Percentiles rank a stretch among this genome's conserved stretches.
Evolutionary conservation across 2,888 invertebrate genomes (phyloP).

Genomic region (Agonum fuliginosum): DNA sequence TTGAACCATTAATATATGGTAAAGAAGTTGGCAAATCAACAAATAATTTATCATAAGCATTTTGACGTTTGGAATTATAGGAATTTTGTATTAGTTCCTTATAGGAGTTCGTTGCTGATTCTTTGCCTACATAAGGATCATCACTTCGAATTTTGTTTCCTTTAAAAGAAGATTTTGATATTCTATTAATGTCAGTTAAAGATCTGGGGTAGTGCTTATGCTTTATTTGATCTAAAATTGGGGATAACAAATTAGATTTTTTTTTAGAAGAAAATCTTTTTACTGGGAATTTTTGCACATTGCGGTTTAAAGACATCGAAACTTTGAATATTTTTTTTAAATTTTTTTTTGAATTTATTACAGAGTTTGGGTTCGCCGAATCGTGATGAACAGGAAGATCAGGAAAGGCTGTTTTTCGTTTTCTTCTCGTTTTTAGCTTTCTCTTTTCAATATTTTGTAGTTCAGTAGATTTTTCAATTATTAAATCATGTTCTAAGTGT

Average conservation of each 20-base stretch:
- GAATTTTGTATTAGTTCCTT: too few relatives aligned
- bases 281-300: slow-evolving; percentile 20
- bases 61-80: too few relatives aligned
- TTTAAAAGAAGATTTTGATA: neutral
- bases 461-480: neutral
- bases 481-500: neutral
- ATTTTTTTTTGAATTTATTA: too few relatives aligned
- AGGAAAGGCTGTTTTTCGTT: neutral
- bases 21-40: slow-evolving; percentile 20
- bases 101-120: neutral
- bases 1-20: neutral
- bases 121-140: too few relatives aligned
- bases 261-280: neutral
- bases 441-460: too few relatives aligned
- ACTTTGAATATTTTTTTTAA: neutral
- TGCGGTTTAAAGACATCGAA: slow-evolving; percentile 30
- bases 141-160: neutral
- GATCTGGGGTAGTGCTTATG: neutral
- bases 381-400: slow-evolving; percentile 12
- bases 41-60: slow-evolving; percentile 4
- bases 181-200: too few relatives aligned
- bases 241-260: neutral
- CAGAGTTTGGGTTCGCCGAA: too few relatives aligned
- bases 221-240: neutral
- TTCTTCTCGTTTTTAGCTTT: too few relatives aligned